Conservation (phyloP, 2,888 invertebrate genomes). For the Tenthredo mesomela region DNA sequence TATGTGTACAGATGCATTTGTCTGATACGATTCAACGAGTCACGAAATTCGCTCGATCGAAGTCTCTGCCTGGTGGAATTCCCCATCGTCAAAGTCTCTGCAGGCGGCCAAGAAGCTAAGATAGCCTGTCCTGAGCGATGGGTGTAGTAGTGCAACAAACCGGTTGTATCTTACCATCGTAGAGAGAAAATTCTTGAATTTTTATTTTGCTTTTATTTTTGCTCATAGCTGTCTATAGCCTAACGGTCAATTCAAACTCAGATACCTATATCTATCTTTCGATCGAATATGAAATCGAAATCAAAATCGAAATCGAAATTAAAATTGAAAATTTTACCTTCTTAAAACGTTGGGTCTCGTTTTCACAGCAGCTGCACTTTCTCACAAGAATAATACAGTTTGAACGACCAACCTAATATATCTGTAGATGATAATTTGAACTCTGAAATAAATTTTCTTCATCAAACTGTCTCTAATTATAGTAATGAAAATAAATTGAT, state of each 20-base stretch:
- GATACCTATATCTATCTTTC: neutral
- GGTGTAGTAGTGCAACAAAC: conserved; percentile 27
- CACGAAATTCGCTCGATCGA: conserved; percentile 46
- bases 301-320: neutral
- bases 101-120: conserved; percentile 28
- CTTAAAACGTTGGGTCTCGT: neutral
- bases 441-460: neutral
- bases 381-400: neutral
- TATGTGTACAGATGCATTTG: conserved; percentile 33
- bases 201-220: neutral
- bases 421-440: neutral
- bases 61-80: conserved; percentile 5
- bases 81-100: conserved; percentile 29
- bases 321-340: neutral
- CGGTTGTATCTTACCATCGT: conserved; percentile 26
- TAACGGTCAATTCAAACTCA: neutral
- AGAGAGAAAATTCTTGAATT: neutral
- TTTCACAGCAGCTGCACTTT: neutral
- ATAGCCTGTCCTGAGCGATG: conserved; percentile 14
- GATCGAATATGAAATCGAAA: neutral
- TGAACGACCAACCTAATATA: neutral
- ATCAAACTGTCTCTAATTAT: neutral
- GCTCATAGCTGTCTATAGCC: conserved; percentile 9
- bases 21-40: conserved; percentile 47
- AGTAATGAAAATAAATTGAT: neutral